Percentiles rank a stretch among this genome's conserved stretches.
Conservation (phyloP, 2,113 vertebrate genomes). For the Platysteira castanea region DNA sequence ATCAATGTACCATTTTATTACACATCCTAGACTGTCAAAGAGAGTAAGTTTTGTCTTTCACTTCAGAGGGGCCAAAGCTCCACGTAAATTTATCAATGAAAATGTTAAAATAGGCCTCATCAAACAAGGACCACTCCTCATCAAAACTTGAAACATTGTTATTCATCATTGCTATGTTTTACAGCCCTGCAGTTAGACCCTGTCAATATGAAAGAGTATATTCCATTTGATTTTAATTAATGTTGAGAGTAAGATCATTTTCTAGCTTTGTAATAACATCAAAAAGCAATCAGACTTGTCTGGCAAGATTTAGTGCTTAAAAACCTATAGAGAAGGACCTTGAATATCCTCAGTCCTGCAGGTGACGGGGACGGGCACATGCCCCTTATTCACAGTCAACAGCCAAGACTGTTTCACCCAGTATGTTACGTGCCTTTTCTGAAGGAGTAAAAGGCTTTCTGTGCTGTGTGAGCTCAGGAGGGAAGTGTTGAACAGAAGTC, state of each 20-base stretch:
- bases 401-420: not conserved
- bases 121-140: not conserved
- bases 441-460: not conserved
- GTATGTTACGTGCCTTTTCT: not conserved
- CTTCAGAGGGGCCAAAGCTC: not conserved
- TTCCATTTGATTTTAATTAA: constrained; percentile 24
- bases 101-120: not conserved
- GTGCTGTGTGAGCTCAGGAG: not conserved
- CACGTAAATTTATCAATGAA: not conserved
- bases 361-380: not conserved
- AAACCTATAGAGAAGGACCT: not conserved
- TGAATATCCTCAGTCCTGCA: not conserved
- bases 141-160: not conserved
- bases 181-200: not conserved
- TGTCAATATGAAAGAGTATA: not conserved
- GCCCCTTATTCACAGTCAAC: not conserved
- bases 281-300: not conserved
- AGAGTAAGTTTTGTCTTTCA: not conserved
- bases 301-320: not conserved
- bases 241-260: not conserved
- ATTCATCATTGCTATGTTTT: not conserved
- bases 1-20: not conserved
- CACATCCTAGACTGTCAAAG: not conserved
- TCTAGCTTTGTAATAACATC: not conserved
- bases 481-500: not conserved